phyloP scores from a whole-genome alignment of 2,888 invertebrate species.

The Clunio marinus region DNA sequence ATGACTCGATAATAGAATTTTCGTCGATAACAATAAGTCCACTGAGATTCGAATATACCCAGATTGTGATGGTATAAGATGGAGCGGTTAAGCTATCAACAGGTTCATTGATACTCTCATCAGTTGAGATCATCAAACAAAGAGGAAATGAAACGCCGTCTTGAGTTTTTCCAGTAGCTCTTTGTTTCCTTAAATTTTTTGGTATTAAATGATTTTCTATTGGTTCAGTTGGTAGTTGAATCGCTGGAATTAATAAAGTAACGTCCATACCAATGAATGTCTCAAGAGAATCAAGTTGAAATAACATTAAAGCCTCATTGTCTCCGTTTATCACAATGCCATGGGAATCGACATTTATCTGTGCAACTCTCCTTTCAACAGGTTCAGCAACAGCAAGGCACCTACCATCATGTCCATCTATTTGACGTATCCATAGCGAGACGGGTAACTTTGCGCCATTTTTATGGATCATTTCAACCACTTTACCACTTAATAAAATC shows the following conservation, averaged over 20 bases:
- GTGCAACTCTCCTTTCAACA: constrained; percentile 52
- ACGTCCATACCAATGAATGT: constrained; percentile 55
- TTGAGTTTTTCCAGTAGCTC: constrained; percentile 61
- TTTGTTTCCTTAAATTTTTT: constrained; percentile 56
- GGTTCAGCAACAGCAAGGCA: constrained; percentile 64
- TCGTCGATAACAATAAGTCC: constrained; percentile 62
- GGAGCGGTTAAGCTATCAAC: constrained; percentile 40
- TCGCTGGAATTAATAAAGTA: constrained; percentile 54
- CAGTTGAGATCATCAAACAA: constrained; percentile 55
- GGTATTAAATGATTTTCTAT: constrained; percentile 49
- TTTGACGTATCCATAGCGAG: constrained; percentile 61
- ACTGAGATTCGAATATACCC: constrained; percentile 62
- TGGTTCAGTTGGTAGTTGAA: constrained; percentile 51
- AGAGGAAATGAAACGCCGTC: constrained; percentile 62
- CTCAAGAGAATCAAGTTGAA: constrained; percentile 55
- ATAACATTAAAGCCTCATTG: constrained; percentile 54
- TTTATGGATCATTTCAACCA: constrained; percentile 60
- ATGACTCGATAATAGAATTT: constrained; percentile 59
- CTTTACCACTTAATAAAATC: constrained; percentile 61
- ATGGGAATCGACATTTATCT: constrained; percentile 44
- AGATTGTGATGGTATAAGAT: constrained; percentile 43
- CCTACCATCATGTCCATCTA: constrained; percentile 55
- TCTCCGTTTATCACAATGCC: constrained; percentile 45
- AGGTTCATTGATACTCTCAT: constrained; percentile 42
- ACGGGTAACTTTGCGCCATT: constrained; percentile 58